phyloP scores from a whole-genome alignment of 2,888 invertebrate genomes.

The Bombylius discolor region DNA sequence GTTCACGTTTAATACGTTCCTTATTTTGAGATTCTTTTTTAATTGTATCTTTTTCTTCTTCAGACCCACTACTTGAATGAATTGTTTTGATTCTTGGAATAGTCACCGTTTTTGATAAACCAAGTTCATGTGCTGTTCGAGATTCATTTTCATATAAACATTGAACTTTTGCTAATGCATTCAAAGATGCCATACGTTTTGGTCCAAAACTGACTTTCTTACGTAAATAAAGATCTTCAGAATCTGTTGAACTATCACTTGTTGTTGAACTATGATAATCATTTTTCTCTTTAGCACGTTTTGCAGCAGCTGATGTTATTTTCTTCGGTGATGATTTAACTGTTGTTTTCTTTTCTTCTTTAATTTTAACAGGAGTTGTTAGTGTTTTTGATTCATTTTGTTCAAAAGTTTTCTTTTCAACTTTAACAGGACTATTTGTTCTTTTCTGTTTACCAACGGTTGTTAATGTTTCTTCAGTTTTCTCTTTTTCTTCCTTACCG shows the following conservation, averaged over 20 bases:
- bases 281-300: conserved; percentile 4
- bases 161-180: conserved; percentile 81
- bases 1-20: conserved; percentile 2
- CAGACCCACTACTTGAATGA: conserved; percentile 33
- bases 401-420: conserved; percentile 6
- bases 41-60: conserved; percentile 36
- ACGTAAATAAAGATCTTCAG: neutral
- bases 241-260: conserved; percentile 4
- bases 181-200: conserved; percentile 75
- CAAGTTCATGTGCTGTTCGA: conserved; percentile 53
- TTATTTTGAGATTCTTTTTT: conserved; percentile 4
- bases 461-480: neutral
- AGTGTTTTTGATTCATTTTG: neutral
- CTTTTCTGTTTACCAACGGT: neutral
- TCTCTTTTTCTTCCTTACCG: conserved; percentile 4
- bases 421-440: conserved; percentile 1
- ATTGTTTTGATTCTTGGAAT: conserved; percentile 36
- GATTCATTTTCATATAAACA: conserved; percentile 84
- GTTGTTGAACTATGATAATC: conserved; percentile 10
- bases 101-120: conserved; percentile 37
- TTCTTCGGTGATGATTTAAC: neutral
- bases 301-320: neutral
- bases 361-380: neutral
- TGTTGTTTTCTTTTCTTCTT: conserved; percentile 1
- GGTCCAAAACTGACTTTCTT: conserved; percentile 41